Conservation (phyloP, 2,888 invertebrate genomes). For the Mycalesis mineus region DNA sequence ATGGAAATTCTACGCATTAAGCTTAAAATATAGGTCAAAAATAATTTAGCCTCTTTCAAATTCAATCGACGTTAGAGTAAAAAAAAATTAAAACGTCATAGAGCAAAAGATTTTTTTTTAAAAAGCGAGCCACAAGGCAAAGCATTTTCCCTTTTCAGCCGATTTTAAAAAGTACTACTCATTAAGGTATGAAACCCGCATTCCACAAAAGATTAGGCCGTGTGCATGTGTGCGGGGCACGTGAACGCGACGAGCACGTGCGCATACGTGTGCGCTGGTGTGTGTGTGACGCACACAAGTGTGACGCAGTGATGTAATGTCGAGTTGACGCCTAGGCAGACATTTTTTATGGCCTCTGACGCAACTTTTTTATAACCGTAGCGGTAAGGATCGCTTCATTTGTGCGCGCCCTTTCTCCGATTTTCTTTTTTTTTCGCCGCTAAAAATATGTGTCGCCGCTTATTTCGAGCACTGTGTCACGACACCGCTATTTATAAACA, state of each 20-base stretch:
- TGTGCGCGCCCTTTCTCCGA: slow-evolving; percentile 11
- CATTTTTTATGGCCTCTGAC: slow-evolving; percentile 76
- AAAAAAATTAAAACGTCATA: slow-evolving; percentile 31
- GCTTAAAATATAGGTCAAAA: slow-evolving; percentile 19
- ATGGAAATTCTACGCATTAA: neutral
- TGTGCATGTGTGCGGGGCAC: slow-evolving; percentile 40
- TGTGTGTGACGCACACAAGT: slow-evolving; percentile 42
- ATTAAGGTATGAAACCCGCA: slow-evolving; percentile 71
- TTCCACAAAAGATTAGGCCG: slow-evolving; percentile 74
- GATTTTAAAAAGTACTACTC: slow-evolving; percentile 68
- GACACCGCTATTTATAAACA: slow-evolving; percentile 7
- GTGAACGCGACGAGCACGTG: slow-evolving; percentile 35
- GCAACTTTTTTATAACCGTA: slow-evolving; percentile 70
- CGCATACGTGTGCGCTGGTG: slow-evolving; percentile 27
- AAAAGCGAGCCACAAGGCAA: slow-evolving; percentile 38
- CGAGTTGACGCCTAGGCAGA: slow-evolving; percentile 71
- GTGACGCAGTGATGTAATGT: slow-evolving; percentile 64
- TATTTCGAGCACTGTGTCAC: slow-evolving; percentile 7
- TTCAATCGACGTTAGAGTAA: slow-evolving; percentile 36
- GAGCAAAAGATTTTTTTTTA: slow-evolving; percentile 38
- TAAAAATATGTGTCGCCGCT: slow-evolving; percentile 2
- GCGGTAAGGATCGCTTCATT: slow-evolving; percentile 43
- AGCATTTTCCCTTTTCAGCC: slow-evolving; percentile 67
- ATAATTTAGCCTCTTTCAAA: slow-evolving; percentile 29
- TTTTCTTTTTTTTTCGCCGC: slow-evolving; percentile 10